These are phyloP conservation scores for Gopherus flavomarginatus DNA, from an alignment of 2,113 vertebrate species.

Conservation along the genomic window DNA sequence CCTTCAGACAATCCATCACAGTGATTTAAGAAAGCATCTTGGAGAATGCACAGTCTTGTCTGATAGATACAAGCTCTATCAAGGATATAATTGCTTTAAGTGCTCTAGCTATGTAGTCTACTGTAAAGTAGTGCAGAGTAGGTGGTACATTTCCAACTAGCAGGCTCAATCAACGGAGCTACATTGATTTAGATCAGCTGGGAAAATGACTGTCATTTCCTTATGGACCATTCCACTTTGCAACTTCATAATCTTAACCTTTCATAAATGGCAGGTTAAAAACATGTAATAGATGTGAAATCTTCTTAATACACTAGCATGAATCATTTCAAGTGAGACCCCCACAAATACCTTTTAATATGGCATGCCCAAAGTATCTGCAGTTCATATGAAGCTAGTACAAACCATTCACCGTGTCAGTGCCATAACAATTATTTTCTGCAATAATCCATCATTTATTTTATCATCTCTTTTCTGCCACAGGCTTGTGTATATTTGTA, in stretches of 20 bases:
- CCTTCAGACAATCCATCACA: neutral
- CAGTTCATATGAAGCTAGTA: conserved; percentile 54
- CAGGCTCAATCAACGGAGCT: accelerated
- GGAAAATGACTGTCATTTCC: neutral
- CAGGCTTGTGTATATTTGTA: neutral
- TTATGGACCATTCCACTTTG: neutral
- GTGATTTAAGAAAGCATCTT: neutral
- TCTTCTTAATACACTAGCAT: conserved; percentile 25
- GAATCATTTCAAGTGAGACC: conserved; percentile 52
- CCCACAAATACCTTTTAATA: conserved; percentile 20
- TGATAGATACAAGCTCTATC: neutral
- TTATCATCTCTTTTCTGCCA: conserved; percentile 52
- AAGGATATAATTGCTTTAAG: neutral
- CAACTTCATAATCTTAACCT: neutral
- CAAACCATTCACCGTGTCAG: conserved; percentile 67
- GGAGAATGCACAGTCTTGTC: neutral
- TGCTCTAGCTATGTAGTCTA: neutral
- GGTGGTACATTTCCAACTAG: neutral
- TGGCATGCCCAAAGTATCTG: conserved; percentile 12
- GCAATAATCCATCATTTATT: conserved; percentile 65
- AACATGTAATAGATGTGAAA: conserved; percentile 41
- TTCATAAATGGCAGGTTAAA: neutral
- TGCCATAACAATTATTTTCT: conserved; percentile 40
- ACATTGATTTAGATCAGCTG: neutral
- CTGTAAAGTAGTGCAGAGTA: neutral